These are phyloP conservation scores for Danionella dracula DNA, from an alignment of 2,797 vertebrate species.

Conservation along the genomic window DNA sequence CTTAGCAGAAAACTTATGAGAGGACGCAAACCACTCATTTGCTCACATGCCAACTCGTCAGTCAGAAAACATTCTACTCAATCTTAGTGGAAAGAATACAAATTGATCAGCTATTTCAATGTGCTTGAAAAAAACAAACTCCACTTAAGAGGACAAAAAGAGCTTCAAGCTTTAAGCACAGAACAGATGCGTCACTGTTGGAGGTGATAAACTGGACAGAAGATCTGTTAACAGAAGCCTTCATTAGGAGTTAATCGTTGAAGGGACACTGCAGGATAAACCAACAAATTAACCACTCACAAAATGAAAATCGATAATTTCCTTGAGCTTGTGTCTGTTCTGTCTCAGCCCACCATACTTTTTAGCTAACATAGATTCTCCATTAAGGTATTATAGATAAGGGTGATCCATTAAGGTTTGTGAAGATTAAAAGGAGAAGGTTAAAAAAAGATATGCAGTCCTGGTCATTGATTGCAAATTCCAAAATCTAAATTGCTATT, in stretches of 20 bases:
- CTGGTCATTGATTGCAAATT: no score
- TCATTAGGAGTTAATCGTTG: conserved; percentile 21
- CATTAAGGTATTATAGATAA: conserved; percentile 21
- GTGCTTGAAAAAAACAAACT: background rate
- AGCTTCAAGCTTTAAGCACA: conserved; percentile 10
- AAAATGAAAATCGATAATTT: conserved; percentile 32
- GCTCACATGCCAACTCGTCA: background rate
- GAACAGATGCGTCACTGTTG: conserved; percentile 2
- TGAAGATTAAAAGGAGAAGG: background rate
- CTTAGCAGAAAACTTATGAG: no score
- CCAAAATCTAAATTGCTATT: no score
- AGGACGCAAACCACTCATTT: background rate
- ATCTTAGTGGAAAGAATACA: background rate
- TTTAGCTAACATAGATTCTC: conserved; percentile 14
- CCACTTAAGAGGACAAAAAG: background rate
- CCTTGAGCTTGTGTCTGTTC: background rate
- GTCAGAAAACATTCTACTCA: background rate
- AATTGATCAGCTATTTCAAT: no score
- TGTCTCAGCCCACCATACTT: background rate
- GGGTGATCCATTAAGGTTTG: background rate
- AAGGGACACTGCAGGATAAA: background rate
- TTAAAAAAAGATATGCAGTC: no score
- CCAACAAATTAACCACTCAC: background rate
- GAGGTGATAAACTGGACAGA: conserved; percentile 11
- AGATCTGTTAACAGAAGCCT: conserved; percentile 17